phyloP scores from a whole-genome alignment of 2,888 invertebrate species.

The Drosophila vallismaia region DNA sequence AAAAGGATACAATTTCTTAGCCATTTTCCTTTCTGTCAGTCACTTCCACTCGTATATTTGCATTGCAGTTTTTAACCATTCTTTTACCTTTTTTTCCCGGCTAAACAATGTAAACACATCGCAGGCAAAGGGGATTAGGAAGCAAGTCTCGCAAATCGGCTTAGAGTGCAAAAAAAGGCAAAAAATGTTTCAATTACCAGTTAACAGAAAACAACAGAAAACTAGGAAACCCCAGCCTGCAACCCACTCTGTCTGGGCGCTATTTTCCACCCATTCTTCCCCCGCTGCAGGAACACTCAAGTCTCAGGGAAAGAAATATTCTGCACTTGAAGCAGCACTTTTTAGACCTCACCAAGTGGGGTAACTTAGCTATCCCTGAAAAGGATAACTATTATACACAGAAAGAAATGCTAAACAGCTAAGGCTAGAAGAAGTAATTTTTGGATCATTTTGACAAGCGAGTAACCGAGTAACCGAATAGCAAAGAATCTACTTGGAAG shows the following conservation, averaged over 20 bases:
- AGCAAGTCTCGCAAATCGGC: slow-evolving; percentile 41
- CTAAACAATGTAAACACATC: slow-evolving; percentile 27
- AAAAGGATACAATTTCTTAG: not conserved
- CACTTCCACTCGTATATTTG: not conserved
- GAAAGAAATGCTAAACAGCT: too few species aligned
- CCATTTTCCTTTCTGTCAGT: not conserved
- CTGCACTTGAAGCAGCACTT: not conserved
- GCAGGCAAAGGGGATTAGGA: slow-evolving; percentile 1
- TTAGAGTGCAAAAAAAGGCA: slow-evolving; percentile 40
- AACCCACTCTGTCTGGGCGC: not conserved
- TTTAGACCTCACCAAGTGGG: slow-evolving; percentile 15
- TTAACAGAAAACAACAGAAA: slow-evolving; percentile 6
- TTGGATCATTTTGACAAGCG: too few species aligned
- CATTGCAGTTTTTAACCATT: not conserved
- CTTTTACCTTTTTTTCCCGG: not conserved
- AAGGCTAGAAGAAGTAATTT: too few species aligned
- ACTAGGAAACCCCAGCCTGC: not conserved
- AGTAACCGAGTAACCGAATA: too few species aligned
- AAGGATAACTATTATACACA: too few species aligned
- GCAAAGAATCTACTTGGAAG: too few species aligned
- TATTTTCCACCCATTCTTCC: slow-evolving; percentile 26
- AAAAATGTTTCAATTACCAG: slow-evolving; percentile 40
- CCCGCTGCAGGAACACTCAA: slow-evolving; percentile 1
- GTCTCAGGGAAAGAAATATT: slow-evolving; percentile 12
- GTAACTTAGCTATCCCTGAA: not conserved